phyloP scores from a whole-genome alignment of 2,797 vertebrate genomes.

The Anniella stebbinsi region DNA sequence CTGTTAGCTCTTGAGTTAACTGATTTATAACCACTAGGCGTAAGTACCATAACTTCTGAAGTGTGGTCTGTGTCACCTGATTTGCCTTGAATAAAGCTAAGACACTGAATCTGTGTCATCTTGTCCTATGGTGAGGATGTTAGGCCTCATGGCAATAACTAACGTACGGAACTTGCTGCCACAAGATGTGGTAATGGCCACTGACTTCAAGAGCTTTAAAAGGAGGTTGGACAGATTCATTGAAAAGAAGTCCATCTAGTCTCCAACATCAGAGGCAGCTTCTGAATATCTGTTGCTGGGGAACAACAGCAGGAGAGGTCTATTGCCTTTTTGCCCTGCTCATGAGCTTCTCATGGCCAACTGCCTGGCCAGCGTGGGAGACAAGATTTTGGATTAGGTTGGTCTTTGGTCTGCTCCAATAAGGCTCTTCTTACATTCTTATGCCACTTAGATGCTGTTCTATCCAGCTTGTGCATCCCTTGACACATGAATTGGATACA shows the following conservation, averaged over 20 bases:
- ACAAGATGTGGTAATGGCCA: not conserved
- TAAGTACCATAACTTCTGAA: too few species aligned
- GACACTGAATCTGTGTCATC: too few species aligned
- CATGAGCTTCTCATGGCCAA: too few species aligned
- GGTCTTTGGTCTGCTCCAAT: not conserved
- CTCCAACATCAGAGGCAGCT: not conserved
- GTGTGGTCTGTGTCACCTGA: too few species aligned
- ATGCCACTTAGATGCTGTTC: not conserved
- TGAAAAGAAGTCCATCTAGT: not conserved
- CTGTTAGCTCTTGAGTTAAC: too few species aligned
- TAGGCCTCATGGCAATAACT: not conserved
- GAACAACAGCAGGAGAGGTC: not conserved
- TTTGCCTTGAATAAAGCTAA: too few species aligned
- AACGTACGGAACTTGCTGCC: not conserved
- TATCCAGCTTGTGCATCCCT: not conserved
- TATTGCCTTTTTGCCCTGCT: too few species aligned
- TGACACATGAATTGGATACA: slow-evolving; percentile 16
- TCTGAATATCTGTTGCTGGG: not conserved
- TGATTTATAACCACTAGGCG: too few species aligned
- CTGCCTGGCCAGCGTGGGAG: too few species aligned
- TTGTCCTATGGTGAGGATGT: too few species aligned
- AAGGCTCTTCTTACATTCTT: not conserved
- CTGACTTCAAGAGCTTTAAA: not conserved
- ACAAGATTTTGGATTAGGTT: too few species aligned
- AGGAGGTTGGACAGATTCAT: not conserved